These are phyloP conservation scores for Tetragnatha montana DNA, from an alignment of 2,888 invertebrate genomes.

Conservation along the genomic window DNA sequence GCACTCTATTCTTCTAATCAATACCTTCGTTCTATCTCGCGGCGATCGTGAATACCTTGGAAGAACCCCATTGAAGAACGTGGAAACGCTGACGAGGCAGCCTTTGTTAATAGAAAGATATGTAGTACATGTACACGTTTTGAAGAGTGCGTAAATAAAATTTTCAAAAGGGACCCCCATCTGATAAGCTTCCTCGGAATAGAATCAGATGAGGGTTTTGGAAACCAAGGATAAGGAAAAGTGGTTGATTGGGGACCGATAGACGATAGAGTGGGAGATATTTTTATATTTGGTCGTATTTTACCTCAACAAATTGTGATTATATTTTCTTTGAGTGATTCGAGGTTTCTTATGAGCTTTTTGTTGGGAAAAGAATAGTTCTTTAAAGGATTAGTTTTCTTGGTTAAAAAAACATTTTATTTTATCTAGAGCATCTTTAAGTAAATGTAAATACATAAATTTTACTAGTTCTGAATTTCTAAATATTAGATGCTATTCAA, in stretches of 20 bases:
- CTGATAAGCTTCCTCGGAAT: not conserved
- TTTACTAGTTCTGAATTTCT: too few species aligned
- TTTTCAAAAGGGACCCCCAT: not conserved
- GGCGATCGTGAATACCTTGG: not conserved
- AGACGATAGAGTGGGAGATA: too few species aligned
- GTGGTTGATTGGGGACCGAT: not conserved
- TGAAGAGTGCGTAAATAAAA: not conserved
- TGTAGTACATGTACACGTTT: not conserved
- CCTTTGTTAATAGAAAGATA: not conserved
- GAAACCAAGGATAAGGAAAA: not conserved
- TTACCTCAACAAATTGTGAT: too few species aligned
- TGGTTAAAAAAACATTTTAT: too few species aligned
- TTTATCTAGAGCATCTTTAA: too few species aligned
- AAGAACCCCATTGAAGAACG: not conserved
- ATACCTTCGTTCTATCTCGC: not conserved
- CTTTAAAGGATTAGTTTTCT: too few species aligned
- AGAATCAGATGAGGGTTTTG: not conserved
- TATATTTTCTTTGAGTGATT: too few species aligned
- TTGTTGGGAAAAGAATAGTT: too few species aligned
- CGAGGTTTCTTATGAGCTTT: too few species aligned
- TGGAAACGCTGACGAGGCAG: not conserved
- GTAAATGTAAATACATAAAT: too few species aligned
- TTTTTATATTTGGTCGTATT: too few species aligned
- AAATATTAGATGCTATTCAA: too few species aligned
- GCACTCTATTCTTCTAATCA: not conserved